Conservation (phyloP, 2,797 vertebrate species). For the Cottoperca gobio region DNA sequence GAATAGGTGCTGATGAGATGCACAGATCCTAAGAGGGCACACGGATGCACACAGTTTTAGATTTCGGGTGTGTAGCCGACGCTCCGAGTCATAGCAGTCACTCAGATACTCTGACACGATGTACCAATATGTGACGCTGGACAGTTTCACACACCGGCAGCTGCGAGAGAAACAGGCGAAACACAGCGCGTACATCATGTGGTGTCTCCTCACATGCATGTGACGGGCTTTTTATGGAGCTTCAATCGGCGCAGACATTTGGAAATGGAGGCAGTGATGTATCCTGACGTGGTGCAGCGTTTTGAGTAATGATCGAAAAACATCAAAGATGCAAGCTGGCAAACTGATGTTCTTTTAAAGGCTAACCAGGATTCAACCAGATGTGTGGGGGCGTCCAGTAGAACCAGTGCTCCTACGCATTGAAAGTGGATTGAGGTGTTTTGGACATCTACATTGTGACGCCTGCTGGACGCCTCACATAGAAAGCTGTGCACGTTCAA, state of each 20-base stretch:
- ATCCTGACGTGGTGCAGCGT: neutral
- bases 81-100: neutral
- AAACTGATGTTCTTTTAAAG: neutral
- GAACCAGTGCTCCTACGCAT: neutral
- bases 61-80: neutral
- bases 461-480: neutral
- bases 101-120: neutral
- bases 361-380: neutral
- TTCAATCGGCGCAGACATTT: too few species aligned
- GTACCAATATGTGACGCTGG: neutral
- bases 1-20: conserved; percentile 67
- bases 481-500: neutral
- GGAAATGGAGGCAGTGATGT: neutral
- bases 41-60: neutral
- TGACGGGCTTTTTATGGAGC: neutral
- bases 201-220: neutral
- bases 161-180: neutral
- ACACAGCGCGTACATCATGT: neutral
- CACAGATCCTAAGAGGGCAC: conserved; percentile 36
- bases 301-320: neutral
- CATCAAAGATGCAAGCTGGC: neutral
- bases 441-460: neutral
- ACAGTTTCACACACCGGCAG: neutral
- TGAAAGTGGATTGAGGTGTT: neutral
- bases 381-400: neutral